Evolutionary conservation across 2,113 vertebrate genomes (phyloP), one percentile per base, ranked within the genome.

Genomic region (Phasianus colchicus): DNA sequence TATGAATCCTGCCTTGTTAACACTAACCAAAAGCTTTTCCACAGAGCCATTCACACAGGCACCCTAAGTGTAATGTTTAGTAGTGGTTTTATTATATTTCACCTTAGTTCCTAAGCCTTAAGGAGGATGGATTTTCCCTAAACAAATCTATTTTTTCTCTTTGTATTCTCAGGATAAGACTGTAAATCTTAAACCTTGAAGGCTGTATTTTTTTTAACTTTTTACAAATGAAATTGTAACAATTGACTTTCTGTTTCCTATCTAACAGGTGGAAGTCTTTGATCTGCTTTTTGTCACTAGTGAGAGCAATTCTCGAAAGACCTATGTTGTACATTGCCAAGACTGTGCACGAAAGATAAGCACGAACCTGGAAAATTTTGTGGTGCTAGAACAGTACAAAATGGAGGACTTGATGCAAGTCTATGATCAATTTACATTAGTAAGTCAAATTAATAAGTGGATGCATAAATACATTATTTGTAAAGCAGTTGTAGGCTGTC

Each of bases 361-460:
- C 87, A 98, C 98, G 95, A 98, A 98, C 85, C 98, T 99, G 97
- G 99, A 99, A 94, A 98, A 98, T 97, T 99, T 99, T 94, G 99
- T 99, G 98, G 99, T 99, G 98, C 98, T 99, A 98, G 99, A 99
- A 97, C 99, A 99, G 98, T 99, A 99, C 98, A 98, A 98, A 98
- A 98, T 99, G 98, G 99, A 99, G 95, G 99, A 99, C 97, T 98
- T 99, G 94, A 98, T 99, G 98, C 99, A 99, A 97, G 98, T 99
- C 96, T 99, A 99, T 95, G 99, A 99, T 98, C 98, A 99, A 97
- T 99, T 99, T 99, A 99, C 99, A 97, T 98, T 99, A 96, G 99
- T 99, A 98, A 99, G 99, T 99, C 92, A 96, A 96, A 95, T 96
- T 89, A 95, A 88, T 97, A 97, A 97, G 92, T 96, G 97, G 96